Evolutionary conservation across 2,797 vertebrate genomes (phyloP).

Genomic region (Glossophaga mutica): DNA sequence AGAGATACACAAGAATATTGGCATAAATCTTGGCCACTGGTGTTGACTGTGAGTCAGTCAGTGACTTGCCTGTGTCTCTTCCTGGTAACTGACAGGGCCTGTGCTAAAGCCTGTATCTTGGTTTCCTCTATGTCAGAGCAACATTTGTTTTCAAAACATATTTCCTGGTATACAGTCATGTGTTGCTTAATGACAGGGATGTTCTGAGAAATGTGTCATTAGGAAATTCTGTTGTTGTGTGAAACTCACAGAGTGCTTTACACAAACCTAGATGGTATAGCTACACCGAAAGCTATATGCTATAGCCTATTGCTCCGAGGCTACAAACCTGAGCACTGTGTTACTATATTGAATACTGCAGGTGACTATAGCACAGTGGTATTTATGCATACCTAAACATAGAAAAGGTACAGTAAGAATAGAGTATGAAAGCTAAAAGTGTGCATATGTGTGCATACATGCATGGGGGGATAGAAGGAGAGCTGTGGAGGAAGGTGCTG

Average conservation of each 20-base stretch:
- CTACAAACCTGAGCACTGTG: not conserved
- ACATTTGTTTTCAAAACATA: slow-evolving; percentile 39
- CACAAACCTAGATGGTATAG: not conserved
- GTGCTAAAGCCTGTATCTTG: slow-evolving; percentile 20
- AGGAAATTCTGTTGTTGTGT: not conserved
- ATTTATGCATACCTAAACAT: not conserved
- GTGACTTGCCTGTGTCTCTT: not conserved
- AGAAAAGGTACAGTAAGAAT: not conserved
- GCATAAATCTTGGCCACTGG: not conserved
- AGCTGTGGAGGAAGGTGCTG: not conserved
- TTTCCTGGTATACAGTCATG: not conserved
- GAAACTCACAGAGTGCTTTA: not conserved
- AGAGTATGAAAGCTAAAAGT: not conserved
- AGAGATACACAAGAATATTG: not conserved
- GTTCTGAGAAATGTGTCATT: not conserved
- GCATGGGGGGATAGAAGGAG: not conserved
- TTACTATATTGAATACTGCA: not conserved
- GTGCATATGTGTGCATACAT: not conserved
- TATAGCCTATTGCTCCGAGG: not conserved
- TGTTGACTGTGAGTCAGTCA: not conserved
- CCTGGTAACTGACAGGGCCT: not conserved
- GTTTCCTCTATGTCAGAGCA: slow-evolving; percentile 34
- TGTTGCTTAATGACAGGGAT: not conserved
- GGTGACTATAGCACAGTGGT: not conserved
- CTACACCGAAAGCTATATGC: not conserved